Base-by-base conservation (phyloP, 2,113 vertebrate species). In the Gambusia holbrooki region DNA sequence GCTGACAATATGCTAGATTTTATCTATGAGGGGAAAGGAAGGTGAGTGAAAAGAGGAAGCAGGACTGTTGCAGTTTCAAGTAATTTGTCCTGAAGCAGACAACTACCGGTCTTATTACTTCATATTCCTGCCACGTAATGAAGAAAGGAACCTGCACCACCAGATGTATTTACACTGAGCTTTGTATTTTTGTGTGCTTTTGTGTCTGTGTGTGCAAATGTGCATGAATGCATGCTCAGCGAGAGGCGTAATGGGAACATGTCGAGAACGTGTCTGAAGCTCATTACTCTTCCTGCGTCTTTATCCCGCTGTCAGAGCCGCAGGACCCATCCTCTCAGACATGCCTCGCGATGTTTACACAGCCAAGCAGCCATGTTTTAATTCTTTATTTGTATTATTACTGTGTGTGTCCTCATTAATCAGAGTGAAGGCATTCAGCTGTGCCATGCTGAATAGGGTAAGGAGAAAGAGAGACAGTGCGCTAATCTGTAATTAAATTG, bases 271-370 rank as follows among this genome's bases (percentile, higher is more conserved):
- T 84, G 88, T 89, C 91, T 73, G 32, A 69, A 84, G 83, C 84
- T 92, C 91, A 92, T 94, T 93, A 94, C 74, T 94, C 89, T 92
- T 80, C 77, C 78, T 83, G 84, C 74, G 78, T 86, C 89, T 92
- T 88, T 92, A 90, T 93, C 87, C 87, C 80, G 84, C 83, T 90
- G 90, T 92, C 92, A 91, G 78, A 73, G 84, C 80, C 82, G 75
- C 69, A 42, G 89, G 84, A 90, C 85, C 80, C 91, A 93, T 93
- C 93, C 88, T 90, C 87, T 89, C 83, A 92, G 90, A 91, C 90
- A 84, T 84, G 89, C 87, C 86, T 84, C 3, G 0, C 40, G 10
- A 85, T 92, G 88, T 94, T 94, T 92, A 93, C 91, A 91, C 90
- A 94, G 88, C 89, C 87, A 93, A 78, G 79, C 81, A n/a, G 90